These are phyloP conservation scores for Drosophila fulvimacula DNA, from an alignment of 2,888 invertebrate genomes.

Conservation along the genomic window DNA sequence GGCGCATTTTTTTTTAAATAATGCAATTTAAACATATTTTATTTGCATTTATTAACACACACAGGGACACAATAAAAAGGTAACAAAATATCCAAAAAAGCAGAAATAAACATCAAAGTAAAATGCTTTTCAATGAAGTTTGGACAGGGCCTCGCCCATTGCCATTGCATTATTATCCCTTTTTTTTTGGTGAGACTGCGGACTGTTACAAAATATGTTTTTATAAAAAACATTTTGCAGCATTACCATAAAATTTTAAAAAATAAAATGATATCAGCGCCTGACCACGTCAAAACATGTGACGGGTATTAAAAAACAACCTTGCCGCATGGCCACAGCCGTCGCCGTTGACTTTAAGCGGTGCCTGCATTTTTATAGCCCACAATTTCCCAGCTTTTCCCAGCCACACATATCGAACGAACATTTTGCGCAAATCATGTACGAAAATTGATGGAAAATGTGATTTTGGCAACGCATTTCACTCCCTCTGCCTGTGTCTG, in stretches of 20 bases:
- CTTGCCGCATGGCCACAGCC: constrained; percentile 40
- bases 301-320: constrained; percentile 74
- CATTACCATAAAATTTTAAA: constrained; percentile 76
- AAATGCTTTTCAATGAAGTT: constrained; percentile 65
- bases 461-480: constrained; percentile 62
- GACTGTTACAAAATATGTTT: constrained; percentile 78
- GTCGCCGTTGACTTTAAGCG: constrained; percentile 62
- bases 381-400: constrained; percentile 9
- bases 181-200: constrained; percentile 48
- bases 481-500: constrained; percentile 1
- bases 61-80: constrained; percentile 30
- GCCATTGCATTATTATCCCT: constrained; percentile 69
- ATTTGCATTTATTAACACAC: constrained; percentile 76
- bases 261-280: constrained; percentile 47
- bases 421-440: constrained; percentile 78
- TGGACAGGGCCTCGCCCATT: constrained; percentile 37
- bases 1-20: constrained; percentile 72
- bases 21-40: constrained; percentile 80
- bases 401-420: constrained; percentile 36
- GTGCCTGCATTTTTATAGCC: constrained; percentile 62
- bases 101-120: constrained; percentile 69
- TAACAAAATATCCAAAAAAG: constrained; percentile 44
- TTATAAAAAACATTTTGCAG: constrained; percentile 72
- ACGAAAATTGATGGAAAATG: constrained; percentile 80
- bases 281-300: constrained; percentile 76